Evolutionary conservation across 2,113 vertebrate species (phyloP).

Genomic region (Fulmarus glacialis): DNA sequence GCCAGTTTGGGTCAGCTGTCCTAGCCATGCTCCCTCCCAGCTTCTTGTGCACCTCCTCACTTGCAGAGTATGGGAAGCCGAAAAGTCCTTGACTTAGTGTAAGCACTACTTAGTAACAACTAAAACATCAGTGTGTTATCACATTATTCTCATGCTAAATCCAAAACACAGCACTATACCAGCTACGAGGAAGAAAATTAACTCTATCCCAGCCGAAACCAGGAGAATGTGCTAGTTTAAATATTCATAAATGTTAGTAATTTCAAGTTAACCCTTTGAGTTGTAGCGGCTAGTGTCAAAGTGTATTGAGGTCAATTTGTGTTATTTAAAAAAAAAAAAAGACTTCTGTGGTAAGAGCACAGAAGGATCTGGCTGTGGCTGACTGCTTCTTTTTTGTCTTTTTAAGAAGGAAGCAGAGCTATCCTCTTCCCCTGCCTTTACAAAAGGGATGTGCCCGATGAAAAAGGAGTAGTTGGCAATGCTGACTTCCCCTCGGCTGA

Average conservation of each 20-base stretch:
- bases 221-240: not conserved
- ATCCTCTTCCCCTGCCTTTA: not conserved
- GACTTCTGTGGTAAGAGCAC: not conserved
- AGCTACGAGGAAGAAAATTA: no score
- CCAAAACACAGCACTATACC: no score
- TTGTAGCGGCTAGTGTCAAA: not conserved
- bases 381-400: not conserved
- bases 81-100: no score
- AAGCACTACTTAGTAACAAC: no score
- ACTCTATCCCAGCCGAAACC: no score
- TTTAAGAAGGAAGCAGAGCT: conserved; percentile 3
- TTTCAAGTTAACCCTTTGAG: not conserved
- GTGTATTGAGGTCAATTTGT: not conserved
- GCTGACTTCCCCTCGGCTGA: not conserved
- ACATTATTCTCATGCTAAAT: no score
- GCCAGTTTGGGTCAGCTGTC: no score
- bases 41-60: no score
- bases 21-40: no score
- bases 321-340: not conserved
- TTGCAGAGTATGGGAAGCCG: no score
- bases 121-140: no score
- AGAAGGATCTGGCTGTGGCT: not conserved
- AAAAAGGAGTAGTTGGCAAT: not conserved
- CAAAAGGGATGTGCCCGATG: not conserved
- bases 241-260: not conserved